Evolutionary conservation across 2,797 vertebrate genomes (phyloP), one percentile per base, ranked within the genome.

Genomic region (Xenentodon cancila): DNA sequence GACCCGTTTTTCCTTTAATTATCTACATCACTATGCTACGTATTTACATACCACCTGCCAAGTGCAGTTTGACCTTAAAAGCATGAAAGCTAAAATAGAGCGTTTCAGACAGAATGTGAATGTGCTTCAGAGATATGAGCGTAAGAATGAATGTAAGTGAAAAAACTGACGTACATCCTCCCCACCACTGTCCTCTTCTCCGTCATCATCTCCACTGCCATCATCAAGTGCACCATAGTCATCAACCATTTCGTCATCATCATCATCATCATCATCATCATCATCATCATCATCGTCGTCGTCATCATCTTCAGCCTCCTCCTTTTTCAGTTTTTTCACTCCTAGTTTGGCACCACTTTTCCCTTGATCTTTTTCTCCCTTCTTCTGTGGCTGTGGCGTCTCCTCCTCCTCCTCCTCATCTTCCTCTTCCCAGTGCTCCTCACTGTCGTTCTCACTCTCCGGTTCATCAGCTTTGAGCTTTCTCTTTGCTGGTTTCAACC

Each of bases 171-270:
- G 30, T 82, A 94, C 93, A 50, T 93, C 92, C 9, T 94, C 93
- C 71, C 52, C 92, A 54, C 92, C 92, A 69, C 91, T 89, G 56
- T 90, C 84, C 68, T 90, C 85, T 76, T 90, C 92, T 27, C 84
- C 92, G 18, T 84, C 88, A 60, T 95, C 94, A 2, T 92, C 92
- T 57, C 73, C 89, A 48, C 83, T 88, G 4, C 85, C 90, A 4
- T 81, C 90, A 9, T 93, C 91, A 19, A 75, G 49, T 15, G 86
- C 84, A 56, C 93, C 93, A 17, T 94, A 94, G 63, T 94, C 93
- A 25, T 95, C 94, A 15, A 94, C 91, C 92, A 94, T 81, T 63
- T 93, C 91, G 2, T 90, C 89, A 0, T 82, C 84, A 4, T 85
- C 80, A 7, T 90, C 84, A 34, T 91, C 93, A 0, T 92, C 93